Conservation (phyloP, 1,140 invertebrate genomes). For the Diachasma alloeum region DNA sequence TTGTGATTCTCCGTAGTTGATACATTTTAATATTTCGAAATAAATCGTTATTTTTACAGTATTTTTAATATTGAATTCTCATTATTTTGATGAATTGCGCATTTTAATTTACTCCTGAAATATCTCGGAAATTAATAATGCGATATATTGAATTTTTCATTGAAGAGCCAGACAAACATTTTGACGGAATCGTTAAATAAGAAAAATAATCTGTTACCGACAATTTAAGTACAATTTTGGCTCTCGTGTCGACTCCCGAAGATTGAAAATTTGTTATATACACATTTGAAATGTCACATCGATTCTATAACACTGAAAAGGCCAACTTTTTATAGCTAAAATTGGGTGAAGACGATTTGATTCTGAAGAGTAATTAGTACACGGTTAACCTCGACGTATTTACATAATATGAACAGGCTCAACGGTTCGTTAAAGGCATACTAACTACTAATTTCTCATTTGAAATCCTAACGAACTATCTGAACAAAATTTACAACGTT, state of each 20-base stretch:
- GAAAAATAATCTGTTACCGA: background rate
- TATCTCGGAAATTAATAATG: background rate
- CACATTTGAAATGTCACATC: background rate
- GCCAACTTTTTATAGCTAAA: background rate
- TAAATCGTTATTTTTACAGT: conserved; percentile 2
- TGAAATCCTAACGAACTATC: background rate
- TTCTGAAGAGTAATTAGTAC: background rate
- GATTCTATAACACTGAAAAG: background rate
- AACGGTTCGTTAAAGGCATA: background rate
- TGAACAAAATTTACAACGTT: background rate
- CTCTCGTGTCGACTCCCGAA: background rate
- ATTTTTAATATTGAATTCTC: background rate
- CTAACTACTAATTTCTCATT: background rate
- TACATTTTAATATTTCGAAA: background rate
- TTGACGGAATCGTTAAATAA: background rate
- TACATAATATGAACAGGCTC: background rate
- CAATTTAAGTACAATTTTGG: background rate
- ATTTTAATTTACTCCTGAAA: background rate
- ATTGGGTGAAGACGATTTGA: background rate
- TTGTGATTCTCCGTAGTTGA: background rate
- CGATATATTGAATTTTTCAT: background rate
- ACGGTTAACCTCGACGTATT: background rate
- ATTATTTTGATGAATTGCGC: background rate
- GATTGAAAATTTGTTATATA: background rate
- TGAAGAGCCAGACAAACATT: background rate